phyloP scores from a whole-genome alignment of 2,797 vertebrate genomes.

The Microctenopoma steveboyesi region DNA sequence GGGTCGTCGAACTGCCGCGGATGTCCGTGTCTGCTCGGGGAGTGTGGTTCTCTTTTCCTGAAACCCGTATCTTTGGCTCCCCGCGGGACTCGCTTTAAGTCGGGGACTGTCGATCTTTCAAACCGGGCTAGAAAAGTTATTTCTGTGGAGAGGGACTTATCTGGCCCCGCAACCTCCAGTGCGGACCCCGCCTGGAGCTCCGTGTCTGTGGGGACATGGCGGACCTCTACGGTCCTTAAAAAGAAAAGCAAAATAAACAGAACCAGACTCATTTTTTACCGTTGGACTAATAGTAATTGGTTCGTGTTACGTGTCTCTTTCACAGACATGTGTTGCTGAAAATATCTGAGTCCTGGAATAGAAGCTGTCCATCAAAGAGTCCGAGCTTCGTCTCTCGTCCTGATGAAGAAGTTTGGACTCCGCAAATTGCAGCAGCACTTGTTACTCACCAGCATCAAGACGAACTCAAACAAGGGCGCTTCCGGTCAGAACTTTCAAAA shows the following conservation, averaged over 20 bases:
- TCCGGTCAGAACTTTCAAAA: constrained; percentile 53
- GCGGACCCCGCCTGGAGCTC: neutral
- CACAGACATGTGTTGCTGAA: constrained; percentile 32
- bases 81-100: constrained; percentile 57
- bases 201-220: constrained; percentile 20
- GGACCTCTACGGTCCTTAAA: constrained; percentile 55
- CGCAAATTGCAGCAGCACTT: neutral
- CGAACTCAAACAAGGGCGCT: neutral
- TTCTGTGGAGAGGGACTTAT: neutral
- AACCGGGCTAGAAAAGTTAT: neutral
- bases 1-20: constrained; percentile 79
- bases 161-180: constrained; percentile 4
- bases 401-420: constrained; percentile 44
- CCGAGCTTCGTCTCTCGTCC: constrained; percentile 13
- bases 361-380: constrained; percentile 2
- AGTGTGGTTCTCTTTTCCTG: constrained; percentile 54
- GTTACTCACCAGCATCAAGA: neutral
- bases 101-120: neutral
- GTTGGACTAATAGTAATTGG: neutral
- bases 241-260: constrained; percentile 59
- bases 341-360: neutral
- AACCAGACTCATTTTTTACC: constrained; percentile 49
- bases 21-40: constrained; percentile 48
- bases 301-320: constrained; percentile 1
- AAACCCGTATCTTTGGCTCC: constrained; percentile 63